Evolutionary conservation across 2,888 invertebrate species (phyloP), one percentile per base, ranked within the genome.

Genomic region (Cryptops parisi): DNA sequence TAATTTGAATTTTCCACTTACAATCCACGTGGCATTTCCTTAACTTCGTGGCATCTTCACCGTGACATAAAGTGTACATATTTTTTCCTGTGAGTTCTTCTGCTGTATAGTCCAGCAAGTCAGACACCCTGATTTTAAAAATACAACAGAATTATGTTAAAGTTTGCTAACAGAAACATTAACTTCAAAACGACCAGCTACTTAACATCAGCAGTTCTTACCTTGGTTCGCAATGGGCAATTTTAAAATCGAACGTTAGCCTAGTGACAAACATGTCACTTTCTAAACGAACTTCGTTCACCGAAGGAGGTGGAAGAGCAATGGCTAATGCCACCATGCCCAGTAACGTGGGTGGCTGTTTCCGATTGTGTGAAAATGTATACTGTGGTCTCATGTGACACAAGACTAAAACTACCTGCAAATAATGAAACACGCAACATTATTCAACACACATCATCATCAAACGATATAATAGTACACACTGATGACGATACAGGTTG

Each of bases 211-310:
- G 12, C 2, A 19, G 3, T 44, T 19, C 76, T 75, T 73, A 90
- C 90, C 84, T 84, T 66, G 94, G 93, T 70, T 96, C 96, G 69
- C 94, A 94, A 70, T 96, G 94, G 58, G 91, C 89, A 76, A 96
- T 85, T 74, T 87, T 81, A 73, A 96, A 90, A 72, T 94, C 91
- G 64, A 94, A 91, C 69, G 84, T 89, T 65, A 96, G 85, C 66
- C 93, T 80, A 56, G 90, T 94, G 63, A 96, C 94, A 71, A 96
- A 96, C 63, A 70, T 70, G 68, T 90, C 90, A 52, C 86, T 81
- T 70, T 94, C 94, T 62, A 96, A 76, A 62, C 93, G 80, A 63
- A 94, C 90, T 74, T 96, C 96, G 68, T 96, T 93, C 59, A 96
- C 90, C 59, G 91, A 93, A 12, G 96, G 94, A 12, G 96, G 94